Conservation (phyloP, 2,113 vertebrate genomes). For the Syngnathus floridae region DNA sequence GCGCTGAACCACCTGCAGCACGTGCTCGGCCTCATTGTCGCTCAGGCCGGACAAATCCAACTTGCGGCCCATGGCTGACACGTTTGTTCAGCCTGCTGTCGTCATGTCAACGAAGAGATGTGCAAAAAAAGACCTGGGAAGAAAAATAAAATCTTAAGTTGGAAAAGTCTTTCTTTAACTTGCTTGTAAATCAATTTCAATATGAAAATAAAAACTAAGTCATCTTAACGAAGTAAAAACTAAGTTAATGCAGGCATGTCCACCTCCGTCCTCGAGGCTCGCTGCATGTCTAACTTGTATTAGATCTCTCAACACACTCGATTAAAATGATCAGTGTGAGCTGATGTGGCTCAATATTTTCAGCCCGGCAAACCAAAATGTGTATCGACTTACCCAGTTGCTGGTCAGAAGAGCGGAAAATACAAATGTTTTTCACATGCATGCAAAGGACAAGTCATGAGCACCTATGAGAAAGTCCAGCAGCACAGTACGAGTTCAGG, state of each 20-base stretch:
- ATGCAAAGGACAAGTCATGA: neutral
- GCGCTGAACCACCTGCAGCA: constrained; percentile 91
- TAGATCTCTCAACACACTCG: too few species aligned
- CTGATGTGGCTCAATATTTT: neutral
- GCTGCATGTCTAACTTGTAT: too few species aligned
- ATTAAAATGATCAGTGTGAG: neutral
- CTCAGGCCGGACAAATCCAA: constrained; percentile 88
- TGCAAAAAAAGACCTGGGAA: neutral
- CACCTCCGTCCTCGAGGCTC: too few species aligned
- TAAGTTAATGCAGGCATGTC: neutral
- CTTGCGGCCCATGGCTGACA: constrained; percentile 80
- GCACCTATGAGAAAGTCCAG: neutral
- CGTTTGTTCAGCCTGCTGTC: constrained; percentile 2
- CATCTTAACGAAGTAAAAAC: neutral
- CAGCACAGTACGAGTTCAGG: neutral
- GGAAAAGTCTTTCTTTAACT: neutral
- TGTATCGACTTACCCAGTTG: neutral
- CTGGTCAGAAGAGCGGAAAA: neutral
- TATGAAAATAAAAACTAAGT: neutral
- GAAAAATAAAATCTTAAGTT: neutral
- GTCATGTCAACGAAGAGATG: neutral
- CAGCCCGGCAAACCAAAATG: neutral
- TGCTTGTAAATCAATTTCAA: too few species aligned
- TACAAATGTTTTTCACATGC: neutral
- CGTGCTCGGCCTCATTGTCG: constrained; percentile 85